These are phyloP conservation scores for Carlito syrichta DNA, from an alignment of 2,113 vertebrate species.

Conservation along the genomic window DNA sequence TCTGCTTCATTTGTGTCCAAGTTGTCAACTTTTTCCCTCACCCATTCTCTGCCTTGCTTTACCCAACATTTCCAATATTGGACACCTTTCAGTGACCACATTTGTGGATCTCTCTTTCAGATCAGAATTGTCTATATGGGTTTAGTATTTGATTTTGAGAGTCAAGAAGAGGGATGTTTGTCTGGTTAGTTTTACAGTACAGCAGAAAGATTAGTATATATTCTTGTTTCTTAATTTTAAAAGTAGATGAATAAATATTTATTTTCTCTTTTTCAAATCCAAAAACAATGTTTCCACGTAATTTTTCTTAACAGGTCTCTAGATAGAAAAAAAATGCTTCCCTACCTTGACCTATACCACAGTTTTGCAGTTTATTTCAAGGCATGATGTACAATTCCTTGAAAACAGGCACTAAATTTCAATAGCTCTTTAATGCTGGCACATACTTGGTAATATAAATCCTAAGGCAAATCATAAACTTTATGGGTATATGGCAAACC, in stretches of 20 bases:
- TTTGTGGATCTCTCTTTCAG: not conserved
- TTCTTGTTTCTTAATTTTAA: not conserved
- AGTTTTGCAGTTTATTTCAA: conserved; percentile 6
- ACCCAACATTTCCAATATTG: not conserved
- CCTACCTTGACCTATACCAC: not conserved
- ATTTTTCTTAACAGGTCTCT: not conserved
- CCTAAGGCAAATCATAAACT: not conserved
- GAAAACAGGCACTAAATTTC: not conserved
- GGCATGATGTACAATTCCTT: not conserved
- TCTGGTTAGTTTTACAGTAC: not conserved
- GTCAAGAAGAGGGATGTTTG: not conserved
- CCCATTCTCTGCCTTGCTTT: not conserved
- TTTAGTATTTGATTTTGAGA: not conserved
- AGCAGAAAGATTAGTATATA: conserved; percentile 1
- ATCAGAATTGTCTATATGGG: not conserved
- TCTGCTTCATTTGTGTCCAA: not conserved
- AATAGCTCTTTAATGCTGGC: not conserved
- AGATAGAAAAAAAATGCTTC: not conserved
- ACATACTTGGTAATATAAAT: not conserved
- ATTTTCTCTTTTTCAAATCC: not conserved
- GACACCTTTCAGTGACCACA: not conserved
- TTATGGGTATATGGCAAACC: not conserved
- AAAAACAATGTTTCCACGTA: conserved; percentile 8
- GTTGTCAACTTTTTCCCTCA: not conserved
- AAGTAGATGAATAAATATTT: not conserved